Conservation (phyloP, 2,113 vertebrate genomes). For the Gallinago undulata region DNA sequence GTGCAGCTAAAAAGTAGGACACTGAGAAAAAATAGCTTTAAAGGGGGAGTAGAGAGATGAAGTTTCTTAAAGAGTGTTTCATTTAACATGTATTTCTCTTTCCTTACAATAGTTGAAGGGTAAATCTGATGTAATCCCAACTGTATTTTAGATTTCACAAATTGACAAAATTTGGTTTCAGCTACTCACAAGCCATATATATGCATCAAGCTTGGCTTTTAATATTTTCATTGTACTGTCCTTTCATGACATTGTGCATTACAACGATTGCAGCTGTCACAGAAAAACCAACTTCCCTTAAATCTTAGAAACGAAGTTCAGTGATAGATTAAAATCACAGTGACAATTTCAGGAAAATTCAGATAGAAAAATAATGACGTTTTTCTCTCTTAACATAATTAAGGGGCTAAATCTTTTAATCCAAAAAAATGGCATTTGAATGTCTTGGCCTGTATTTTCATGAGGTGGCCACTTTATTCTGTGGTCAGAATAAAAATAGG, state of each 20-base stretch:
- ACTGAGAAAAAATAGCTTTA: conserved; percentile 34
- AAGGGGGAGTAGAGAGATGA: conserved; percentile 2
- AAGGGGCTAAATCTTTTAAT: background rate
- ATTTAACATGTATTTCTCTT: conserved; percentile 53
- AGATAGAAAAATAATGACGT: background rate
- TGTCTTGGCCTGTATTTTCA: background rate
- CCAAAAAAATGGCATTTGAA: background rate
- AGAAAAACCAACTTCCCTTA: conserved; percentile 60
- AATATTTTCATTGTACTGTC: conserved; percentile 65
- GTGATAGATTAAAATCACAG: conserved; percentile 7
- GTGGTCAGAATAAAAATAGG: background rate
- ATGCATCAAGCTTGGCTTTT: conserved; percentile 67
- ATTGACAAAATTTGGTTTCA: conserved; percentile 62
- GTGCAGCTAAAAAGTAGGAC: conserved; percentile 30
- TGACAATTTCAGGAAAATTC: conserved; percentile 26
- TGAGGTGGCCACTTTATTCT: background rate
- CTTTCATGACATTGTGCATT: conserved; percentile 66
- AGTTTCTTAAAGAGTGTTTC: conserved; percentile 26
- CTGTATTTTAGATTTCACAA: conserved; percentile 63
- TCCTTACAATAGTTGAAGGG: conserved; percentile 56
- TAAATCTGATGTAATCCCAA: conserved; percentile 66
- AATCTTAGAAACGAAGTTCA: conserved; percentile 55
- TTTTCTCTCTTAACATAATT: background rate
- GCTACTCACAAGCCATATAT: conserved; percentile 66
- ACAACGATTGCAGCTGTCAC: conserved; percentile 64